These are phyloP conservation scores for Euschistus heros DNA, from an alignment of 1,140 invertebrate species.

Conservation along the genomic window DNA sequence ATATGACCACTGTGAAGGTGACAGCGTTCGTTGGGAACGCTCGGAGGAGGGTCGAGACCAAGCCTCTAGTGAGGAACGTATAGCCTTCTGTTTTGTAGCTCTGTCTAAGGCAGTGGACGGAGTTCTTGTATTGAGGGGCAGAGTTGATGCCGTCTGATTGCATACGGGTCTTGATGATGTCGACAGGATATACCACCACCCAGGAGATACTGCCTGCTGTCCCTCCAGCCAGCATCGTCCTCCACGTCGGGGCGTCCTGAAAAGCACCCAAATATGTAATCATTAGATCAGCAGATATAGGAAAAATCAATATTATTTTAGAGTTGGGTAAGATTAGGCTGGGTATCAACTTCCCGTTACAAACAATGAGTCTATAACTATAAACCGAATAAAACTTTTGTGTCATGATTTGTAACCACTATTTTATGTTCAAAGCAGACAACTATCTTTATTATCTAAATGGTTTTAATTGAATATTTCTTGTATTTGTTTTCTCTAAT, in stretches of 20 bases:
- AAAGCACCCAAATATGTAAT: no score
- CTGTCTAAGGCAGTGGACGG: constrained; percentile 57
- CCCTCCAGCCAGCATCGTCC: constrained; percentile 67
- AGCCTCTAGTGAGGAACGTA: constrained; percentile 52
- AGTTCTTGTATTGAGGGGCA: constrained; percentile 47
- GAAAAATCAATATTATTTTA: no score
- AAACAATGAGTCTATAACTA: no score
- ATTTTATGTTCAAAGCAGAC: no score
- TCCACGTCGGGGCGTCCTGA: constrained; percentile 34
- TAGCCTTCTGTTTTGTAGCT: constrained; percentile 58
- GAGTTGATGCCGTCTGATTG: constrained; percentile 57
- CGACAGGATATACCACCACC: constrained; percentile 74
- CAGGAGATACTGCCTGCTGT: constrained; percentile 73
- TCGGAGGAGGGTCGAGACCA: constrained; percentile 64
- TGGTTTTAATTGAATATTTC: no score
- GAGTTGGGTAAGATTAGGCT: no score
- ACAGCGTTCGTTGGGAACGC: constrained; percentile 89
- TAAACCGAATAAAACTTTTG: no score
- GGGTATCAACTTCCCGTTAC: no score
- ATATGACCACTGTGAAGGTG: constrained; percentile 75
- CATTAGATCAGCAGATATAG: no score
- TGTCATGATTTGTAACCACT: no score
- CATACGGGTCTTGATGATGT: constrained; percentile 79
- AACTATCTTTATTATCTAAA: no score
- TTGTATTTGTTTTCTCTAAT: no score